These are phyloP conservation scores for Thunnus thynnus DNA, from an alignment of 2,113 vertebrate genomes.

Conservation along the genomic window DNA sequence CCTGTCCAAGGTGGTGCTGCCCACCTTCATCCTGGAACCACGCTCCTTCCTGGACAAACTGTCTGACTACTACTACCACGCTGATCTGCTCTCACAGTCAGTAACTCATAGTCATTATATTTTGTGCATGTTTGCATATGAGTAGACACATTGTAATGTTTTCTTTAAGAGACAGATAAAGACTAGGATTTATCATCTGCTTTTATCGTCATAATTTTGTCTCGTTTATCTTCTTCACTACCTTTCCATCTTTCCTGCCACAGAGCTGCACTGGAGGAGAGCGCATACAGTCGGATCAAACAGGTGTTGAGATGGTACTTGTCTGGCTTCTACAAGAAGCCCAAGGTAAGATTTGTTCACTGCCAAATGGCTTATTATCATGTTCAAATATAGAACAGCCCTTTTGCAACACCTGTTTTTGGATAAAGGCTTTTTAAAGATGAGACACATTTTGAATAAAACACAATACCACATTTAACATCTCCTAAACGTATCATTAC, in stretches of 20 bases:
- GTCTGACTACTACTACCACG: conserved; percentile 95
- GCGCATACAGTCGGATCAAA: conserved; percentile 91
- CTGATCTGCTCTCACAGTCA: conserved; percentile 95
- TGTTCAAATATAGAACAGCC: neutral
- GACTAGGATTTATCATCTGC: neutral
- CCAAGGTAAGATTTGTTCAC: conserved; percentile 87
- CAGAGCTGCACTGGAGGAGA: conserved; percentile 90
- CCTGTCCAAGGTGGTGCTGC: conserved; percentile 93
- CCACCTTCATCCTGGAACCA: conserved; percentile 95
- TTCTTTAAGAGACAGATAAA: neutral
- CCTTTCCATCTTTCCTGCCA: neutral
- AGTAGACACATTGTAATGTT: neutral
- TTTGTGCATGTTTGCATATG: neutral
- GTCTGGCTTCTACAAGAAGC: conserved; percentile 97
- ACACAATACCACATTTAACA: neutral
- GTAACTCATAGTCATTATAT: conserved; percentile 45
- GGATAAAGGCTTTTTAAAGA: neutral
- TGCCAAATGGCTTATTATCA: neutral
- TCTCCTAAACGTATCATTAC: neutral
- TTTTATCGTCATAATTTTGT: neutral
- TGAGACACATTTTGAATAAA: no score
- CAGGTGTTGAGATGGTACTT: conserved; percentile 94
- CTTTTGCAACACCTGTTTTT: neutral
- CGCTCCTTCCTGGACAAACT: conserved; percentile 97
- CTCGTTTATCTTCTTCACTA: neutral